Evolutionary conservation across 1,140 invertebrate genomes (phyloP).

Genomic region (Drusus annulatus): DNA sequence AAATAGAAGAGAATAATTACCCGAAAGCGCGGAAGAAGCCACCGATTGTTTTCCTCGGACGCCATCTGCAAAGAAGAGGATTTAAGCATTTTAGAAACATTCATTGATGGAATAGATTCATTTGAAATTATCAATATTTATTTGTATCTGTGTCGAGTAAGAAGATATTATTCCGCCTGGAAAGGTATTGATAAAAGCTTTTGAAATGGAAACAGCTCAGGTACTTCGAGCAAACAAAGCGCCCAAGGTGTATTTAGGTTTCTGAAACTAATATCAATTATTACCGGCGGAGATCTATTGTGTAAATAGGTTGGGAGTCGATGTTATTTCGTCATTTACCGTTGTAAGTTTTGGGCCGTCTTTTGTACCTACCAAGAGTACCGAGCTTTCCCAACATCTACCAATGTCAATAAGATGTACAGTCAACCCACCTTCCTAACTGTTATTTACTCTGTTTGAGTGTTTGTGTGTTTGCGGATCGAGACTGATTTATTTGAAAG

Average conservation of each 20-base stretch:
- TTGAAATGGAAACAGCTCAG: conserved; percentile 7
- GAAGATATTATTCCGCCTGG: not conserved
- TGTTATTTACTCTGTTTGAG: not conserved
- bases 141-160: not conserved
- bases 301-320: conserved; percentile 11
- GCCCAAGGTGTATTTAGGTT: not conserved
- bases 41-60: conserved; percentile 23
- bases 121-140: not conserved
- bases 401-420: conserved; percentile 21
- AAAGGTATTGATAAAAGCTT: not conserved
- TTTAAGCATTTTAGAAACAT: not conserved
- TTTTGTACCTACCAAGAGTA: conserved; percentile 1
- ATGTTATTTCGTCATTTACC: conserved; percentile 33
- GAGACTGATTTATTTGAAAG: not conserved
- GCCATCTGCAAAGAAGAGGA: conserved; percentile 36
- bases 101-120: too few relatives aligned
- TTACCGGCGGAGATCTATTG: not conserved
- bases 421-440: not conserved
- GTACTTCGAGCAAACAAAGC: not conserved
- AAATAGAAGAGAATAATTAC: conserved; percentile 23
- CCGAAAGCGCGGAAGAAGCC: conserved; percentile 25
- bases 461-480: not conserved
- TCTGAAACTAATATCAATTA: conserved; percentile 39
- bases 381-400: not conserved
- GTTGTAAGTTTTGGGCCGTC: conserved; percentile 5